phyloP scores from a whole-genome alignment of 2,888 invertebrate species.

The Cyaniris semiargus region DNA sequence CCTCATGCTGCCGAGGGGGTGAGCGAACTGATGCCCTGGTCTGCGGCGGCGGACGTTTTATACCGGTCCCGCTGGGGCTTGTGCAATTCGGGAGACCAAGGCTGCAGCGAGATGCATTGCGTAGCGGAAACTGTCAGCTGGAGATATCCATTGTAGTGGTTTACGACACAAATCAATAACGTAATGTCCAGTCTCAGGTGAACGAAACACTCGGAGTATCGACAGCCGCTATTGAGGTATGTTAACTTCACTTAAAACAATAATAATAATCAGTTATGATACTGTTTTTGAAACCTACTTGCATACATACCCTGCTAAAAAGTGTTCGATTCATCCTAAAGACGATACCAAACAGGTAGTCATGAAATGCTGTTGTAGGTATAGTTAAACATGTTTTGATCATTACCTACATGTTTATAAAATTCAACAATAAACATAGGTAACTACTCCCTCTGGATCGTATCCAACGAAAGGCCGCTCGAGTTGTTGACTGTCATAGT shows the following conservation, averaged over 20 bases:
- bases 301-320: too few species aligned
- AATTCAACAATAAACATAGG: too few species aligned
- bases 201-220: not conserved
- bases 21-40: constrained; percentile 62
- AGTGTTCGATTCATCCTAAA: too few species aligned
- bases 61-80: constrained; percentile 62
- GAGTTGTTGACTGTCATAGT: too few species aligned
- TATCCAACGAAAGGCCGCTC: too few species aligned
- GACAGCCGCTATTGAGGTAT: not conserved
- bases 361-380: too few species aligned
- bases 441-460: too few species aligned
- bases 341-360: too few species aligned
- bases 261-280: not conserved
- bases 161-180: constrained; percentile 26
- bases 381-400: too few species aligned
- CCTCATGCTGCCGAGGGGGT: constrained; percentile 64
- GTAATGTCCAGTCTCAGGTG: not conserved
- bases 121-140: constrained; percentile 51
- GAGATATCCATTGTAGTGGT: constrained; percentile 22
- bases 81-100: constrained; percentile 76
- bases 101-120: constrained; percentile 67
- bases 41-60: constrained; percentile 63
- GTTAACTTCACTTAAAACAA: not conserved
- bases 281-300: too few species aligned
- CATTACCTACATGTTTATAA: too few species aligned